Conservation (phyloP, 2,113 vertebrate genomes). For the Cephalopholis sonnerati region DNA sequence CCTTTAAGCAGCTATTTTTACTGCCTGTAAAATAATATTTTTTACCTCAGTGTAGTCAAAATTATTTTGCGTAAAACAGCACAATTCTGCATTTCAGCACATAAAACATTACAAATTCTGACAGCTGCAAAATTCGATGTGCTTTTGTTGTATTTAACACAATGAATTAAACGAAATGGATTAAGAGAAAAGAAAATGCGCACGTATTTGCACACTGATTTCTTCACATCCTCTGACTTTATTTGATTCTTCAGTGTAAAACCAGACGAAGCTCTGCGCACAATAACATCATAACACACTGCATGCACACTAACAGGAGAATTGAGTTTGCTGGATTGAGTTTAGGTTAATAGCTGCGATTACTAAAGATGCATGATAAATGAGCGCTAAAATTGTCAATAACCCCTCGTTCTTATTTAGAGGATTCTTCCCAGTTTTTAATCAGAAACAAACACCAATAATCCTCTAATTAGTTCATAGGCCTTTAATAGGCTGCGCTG, state of each 20-base stretch:
- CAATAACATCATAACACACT: not conserved
- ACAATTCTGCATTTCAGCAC: not conserved
- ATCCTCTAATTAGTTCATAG: constrained; percentile 81
- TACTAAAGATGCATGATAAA: constrained; percentile 37
- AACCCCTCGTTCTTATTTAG: constrained; percentile 48
- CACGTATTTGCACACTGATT: not conserved
- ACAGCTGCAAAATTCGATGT: not conserved
- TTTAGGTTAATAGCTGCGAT: constrained; percentile 13
- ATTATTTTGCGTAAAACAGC: not conserved
- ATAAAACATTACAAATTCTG: not conserved
- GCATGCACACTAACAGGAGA: constrained; percentile 22
- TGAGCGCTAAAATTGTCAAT: constrained; percentile 35
- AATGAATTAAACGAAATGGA: constrained; percentile 1
- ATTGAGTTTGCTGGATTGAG: constrained; percentile 45
- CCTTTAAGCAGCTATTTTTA: not conserved
- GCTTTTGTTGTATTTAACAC: not conserved
- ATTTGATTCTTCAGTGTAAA: constrained; percentile 31
- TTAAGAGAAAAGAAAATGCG: not conserved
- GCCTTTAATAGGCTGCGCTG: constrained; percentile 78
- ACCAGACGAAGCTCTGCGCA: constrained; percentile 14
- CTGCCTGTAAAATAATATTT: not conserved
- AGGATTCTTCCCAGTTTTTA: constrained; percentile 60
- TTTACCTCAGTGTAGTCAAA: not conserved
- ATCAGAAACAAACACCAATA: constrained; percentile 80
- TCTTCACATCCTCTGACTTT: constrained; percentile 1